Evolutionary conservation across 2,888 invertebrate genomes (phyloP), one percentile per base, ranked within the genome.

Genomic region (Aspidapion aeneum): DNA sequence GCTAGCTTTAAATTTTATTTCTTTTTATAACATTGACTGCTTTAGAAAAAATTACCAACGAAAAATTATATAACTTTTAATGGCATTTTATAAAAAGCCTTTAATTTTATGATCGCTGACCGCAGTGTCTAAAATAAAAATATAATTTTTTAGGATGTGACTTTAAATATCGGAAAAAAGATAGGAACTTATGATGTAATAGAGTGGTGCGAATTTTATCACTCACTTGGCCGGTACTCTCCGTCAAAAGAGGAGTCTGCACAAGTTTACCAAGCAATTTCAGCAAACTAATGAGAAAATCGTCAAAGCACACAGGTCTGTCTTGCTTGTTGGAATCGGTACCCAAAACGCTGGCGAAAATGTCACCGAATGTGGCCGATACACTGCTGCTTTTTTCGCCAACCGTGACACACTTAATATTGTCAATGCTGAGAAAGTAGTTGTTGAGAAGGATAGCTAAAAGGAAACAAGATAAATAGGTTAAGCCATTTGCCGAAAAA

Each of bases 331-430:
- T 80, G 16, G 84, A 80, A 71, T 87, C 87, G 0, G 86, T 84
- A 0, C 90, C 86, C 57, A 90, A 80, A 7, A 90, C 87, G 64
- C 86, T 90, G 1, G 91, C 90, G 79, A 93, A 90, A 68, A 92
- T 81, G 63, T 91, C 91, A 71, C 90, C 90, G 68, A 90, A 87
- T 60, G 86, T 85, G 61, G 86, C 85, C 21, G 83, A 80, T 62
- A 83, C 82, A 64, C 83, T 80, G 68, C 77, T 82, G 63, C 79
- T 78, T 18, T 81, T 79, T 70, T 85, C 84, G 1, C 81, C 81
- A 22, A 83, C 79, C 50, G 83, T 84, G 61, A 83, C 82, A 68
- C 85, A 85, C 70, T 83, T 83, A 54, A 85, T 78, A 70, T 82
- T 81, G 65, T 85, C 85, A 1, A 81, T 79, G 69, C 84, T 83